phyloP scores from a whole-genome alignment of 92 coral and sea anemone species.

The Diadumene lineata region DNA sequence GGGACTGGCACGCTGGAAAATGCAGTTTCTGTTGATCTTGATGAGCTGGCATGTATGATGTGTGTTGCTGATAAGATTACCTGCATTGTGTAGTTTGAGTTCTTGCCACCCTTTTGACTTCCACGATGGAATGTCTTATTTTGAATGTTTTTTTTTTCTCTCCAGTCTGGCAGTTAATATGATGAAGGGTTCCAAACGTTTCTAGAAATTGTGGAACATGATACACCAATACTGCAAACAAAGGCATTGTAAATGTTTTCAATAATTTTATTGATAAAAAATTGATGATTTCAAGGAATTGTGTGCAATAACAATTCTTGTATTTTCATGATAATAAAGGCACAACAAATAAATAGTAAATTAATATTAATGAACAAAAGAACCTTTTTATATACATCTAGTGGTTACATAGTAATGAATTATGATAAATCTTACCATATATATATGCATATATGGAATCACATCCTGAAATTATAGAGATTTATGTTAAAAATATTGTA shows the following conservation, averaged over 20 bases:
- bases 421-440: no score
- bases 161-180: conserved; percentile 53
- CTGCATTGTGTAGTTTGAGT: conserved; percentile 55
- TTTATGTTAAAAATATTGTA: not conserved
- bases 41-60: no score
- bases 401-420: no score
- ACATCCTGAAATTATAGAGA: conserved; percentile 17
- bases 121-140: conserved; percentile 33
- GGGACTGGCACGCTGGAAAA: no score
- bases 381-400: no score
- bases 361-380: not conserved
- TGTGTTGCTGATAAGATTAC: no score
- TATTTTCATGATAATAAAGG: not conserved
- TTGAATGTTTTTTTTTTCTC: conserved; percentile 55
- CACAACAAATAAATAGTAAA: not conserved
- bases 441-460: conserved; percentile 29
- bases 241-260: no score
- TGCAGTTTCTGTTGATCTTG: no score
- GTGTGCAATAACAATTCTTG: not conserved
- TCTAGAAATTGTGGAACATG: conserved; percentile 56
- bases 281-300: not conserved
- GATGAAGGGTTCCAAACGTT: conserved; percentile 9
- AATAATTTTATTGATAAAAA: not conserved
- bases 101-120: conserved; percentile 51
- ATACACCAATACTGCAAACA: conserved; percentile 41